Evolutionary conservation across 2,113 vertebrate genomes (phyloP).

Genomic region (Hymenochirus boettgeri): DNA sequence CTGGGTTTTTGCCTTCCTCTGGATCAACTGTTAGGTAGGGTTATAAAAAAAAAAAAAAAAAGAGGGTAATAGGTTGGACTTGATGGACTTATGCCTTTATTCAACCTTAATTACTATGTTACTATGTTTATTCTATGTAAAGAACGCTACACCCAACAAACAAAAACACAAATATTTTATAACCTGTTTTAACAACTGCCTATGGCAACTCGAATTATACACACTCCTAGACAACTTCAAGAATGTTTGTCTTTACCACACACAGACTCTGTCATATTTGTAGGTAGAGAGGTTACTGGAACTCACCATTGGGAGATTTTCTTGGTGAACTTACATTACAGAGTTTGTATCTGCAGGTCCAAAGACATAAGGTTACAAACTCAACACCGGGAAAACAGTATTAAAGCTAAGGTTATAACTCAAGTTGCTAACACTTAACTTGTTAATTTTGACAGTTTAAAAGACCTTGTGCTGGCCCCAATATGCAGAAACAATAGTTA

Average conservation of each 20-base stretch:
- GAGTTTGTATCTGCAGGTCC: conserved; percentile 10
- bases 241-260: background rate
- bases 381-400: background rate
- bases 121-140: too few species aligned
- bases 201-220: background rate
- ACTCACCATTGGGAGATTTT: background rate
- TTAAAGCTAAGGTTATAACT: background rate
- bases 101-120: too few species aligned
- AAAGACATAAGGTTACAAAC: conserved; percentile 9
- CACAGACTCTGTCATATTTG: background rate
- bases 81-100: too few species aligned
- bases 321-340: conserved; percentile 7
- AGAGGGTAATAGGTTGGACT: too few species aligned
- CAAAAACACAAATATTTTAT: conserved; percentile 3
- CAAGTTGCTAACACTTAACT: background rate
- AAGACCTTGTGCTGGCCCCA: background rate
- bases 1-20: too few species aligned
- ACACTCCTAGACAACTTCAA: background rate
- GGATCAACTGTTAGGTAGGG: too few species aligned
- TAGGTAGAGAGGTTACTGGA: background rate
- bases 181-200: background rate
- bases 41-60: too few species aligned
- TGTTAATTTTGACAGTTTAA: conserved; percentile 6
- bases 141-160: background rate
- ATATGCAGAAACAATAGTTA: background rate